A percentile compares a stretch with the other conserved stretches of the same genome.
phyloP scores from a whole-genome alignment of 2,113 vertebrate species.

The Menidia beryllina region DNA sequence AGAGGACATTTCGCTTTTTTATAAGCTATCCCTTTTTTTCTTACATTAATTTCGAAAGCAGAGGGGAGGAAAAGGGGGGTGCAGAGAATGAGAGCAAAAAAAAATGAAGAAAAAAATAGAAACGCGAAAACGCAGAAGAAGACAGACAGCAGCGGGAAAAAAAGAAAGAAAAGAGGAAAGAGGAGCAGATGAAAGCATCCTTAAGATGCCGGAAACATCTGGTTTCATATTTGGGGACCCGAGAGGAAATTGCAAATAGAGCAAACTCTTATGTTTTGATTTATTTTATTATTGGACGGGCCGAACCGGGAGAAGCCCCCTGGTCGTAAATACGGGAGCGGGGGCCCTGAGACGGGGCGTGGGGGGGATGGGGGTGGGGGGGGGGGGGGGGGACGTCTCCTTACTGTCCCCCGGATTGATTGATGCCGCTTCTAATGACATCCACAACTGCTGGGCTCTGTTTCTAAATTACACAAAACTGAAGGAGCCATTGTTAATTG shows the following conservation, averaged over 20 bases:
- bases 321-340: conserved; percentile 88
- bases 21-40: conserved; percentile 68
- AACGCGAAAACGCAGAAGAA: conserved; percentile 32
- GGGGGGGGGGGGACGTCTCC: conserved; percentile 86
- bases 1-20: conserved; percentile 92
- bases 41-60: conserved; percentile 91
- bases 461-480: conserved; percentile 87
- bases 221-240: conserved; percentile 93
- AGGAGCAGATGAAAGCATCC: conserved; percentile 94
- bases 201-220: conserved; percentile 95
- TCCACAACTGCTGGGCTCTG: conserved; percentile 86
- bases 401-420: conserved; percentile 87
- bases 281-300: conserved; percentile 94
- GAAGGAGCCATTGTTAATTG: conserved; percentile 77
- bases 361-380: conserved; percentile 86
- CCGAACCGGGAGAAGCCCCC: conserved; percentile 87
- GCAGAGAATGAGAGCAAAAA: conserved; percentile 79
- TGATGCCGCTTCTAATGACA: conserved; percentile 88
- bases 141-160: conserved; percentile 33
- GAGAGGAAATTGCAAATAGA: conserved; percentile 96
- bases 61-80: conserved; percentile 56
- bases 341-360: conserved; percentile 85
- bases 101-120: conserved; percentile 67
- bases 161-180: conserved; percentile 81
- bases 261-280: conserved; percentile 97